Conservation (phyloP, 2,888 invertebrate genomes). For the Drosophila conformis region DNA sequence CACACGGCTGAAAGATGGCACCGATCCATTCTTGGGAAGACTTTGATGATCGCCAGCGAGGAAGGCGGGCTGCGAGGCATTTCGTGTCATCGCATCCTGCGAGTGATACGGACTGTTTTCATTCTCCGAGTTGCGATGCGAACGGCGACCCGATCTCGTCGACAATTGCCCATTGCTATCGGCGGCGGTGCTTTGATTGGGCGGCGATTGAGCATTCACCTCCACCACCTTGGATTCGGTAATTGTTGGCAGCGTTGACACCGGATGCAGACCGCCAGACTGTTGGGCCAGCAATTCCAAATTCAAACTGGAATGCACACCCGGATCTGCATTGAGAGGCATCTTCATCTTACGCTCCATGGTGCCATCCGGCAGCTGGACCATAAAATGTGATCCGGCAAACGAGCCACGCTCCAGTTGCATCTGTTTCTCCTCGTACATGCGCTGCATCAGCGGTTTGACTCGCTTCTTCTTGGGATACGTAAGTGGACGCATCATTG, state of each 20-base stretch:
- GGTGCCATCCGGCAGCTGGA: conserved; percentile 95
- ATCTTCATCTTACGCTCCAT: conserved; percentile 96
- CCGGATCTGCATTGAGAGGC: conserved; percentile 96
- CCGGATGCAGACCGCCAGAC: conserved; percentile 91
- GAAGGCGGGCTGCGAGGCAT: conserved; percentile 95
- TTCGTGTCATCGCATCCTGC: conserved; percentile 89
- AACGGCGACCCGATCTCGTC: conserved; percentile 64
- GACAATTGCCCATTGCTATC: conserved; percentile 82
- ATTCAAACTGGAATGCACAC: conserved; percentile 96
- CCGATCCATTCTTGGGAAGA: conserved; percentile 94
- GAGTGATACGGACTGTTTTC: conserved; percentile 82
- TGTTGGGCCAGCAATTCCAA: conserved; percentile 90
- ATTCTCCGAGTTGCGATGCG: conserved; percentile 83
- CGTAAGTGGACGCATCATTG: conserved; percentile 85
- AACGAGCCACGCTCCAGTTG: conserved; percentile 96
- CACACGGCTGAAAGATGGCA: conserved; percentile 94
- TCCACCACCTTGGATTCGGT: conserved; percentile 92
- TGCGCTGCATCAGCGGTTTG: conserved; percentile 94
- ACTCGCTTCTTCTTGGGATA: conserved; percentile 85
- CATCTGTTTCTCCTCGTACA: conserved; percentile 96
- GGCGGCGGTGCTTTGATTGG: conserved; percentile 52
- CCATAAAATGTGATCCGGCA: conserved; percentile 93
- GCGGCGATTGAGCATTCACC: conserved; percentile 70
- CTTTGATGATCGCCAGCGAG: conserved; percentile 85
- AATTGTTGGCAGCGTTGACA: conserved; percentile 95